These are phyloP conservation scores for Tinamus guttatus DNA, from an alignment of 2,113 vertebrate genomes.

Conservation along the genomic window DNA sequence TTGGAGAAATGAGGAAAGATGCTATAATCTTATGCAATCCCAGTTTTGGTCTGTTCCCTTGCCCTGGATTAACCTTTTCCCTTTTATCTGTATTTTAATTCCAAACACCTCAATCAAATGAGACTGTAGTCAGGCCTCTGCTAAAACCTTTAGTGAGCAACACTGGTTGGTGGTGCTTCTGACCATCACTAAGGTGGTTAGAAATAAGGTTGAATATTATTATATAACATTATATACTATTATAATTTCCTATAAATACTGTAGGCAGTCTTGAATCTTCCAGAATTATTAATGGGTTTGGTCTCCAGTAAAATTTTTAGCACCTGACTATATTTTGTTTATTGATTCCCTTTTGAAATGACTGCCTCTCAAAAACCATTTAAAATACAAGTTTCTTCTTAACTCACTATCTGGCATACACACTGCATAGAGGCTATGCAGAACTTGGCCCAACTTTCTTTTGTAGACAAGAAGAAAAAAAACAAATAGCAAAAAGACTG, in stretches of 20 bases:
- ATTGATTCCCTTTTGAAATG: slow-evolving; percentile 22
- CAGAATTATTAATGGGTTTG: not conserved
- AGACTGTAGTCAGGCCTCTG: slow-evolving; percentile 49
- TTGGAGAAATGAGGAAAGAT: slow-evolving; percentile 65
- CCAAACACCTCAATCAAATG: slow-evolving; percentile 75
- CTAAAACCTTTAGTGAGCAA: slow-evolving; percentile 66
- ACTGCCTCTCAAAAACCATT: not conserved
- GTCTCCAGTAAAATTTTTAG: slow-evolving; percentile 12
- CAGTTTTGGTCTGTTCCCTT: slow-evolving; percentile 68
- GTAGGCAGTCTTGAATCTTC: not conserved
- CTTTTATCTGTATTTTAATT: slow-evolving; percentile 83
- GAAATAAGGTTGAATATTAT: slow-evolving; percentile 54
- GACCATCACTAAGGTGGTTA: not conserved
- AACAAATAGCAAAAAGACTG: not conserved
- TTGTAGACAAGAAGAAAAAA: not conserved
- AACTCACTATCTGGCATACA: not conserved
- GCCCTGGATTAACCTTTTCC: slow-evolving; percentile 81
- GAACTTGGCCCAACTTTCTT: not conserved
- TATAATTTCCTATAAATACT: slow-evolving; percentile 60
- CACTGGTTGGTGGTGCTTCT: not conserved
- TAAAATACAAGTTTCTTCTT: not conserved
- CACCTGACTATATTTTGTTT: slow-evolving; percentile 11
- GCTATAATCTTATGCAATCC: slow-evolving; percentile 63
- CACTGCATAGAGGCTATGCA: not conserved
- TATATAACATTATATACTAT: too few relatives aligned